These are phyloP conservation scores for Drosophila emarginata DNA, from an alignment of 2,888 invertebrate species.

Conservation along the genomic window DNA sequence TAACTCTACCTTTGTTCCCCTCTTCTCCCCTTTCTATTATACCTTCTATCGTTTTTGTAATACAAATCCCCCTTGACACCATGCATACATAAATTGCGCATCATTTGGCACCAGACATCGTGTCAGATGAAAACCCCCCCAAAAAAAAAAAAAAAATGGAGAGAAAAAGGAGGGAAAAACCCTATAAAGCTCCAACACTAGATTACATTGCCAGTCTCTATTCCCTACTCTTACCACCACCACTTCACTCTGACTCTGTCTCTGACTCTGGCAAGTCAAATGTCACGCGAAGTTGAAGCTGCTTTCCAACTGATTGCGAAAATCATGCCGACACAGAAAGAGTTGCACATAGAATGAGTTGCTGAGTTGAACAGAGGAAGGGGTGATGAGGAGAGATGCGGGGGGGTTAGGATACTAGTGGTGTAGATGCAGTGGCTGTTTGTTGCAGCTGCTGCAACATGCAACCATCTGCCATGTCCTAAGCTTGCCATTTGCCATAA, in stretches of 20 bases:
- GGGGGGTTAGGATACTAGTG: background rate
- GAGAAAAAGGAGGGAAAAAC: background rate
- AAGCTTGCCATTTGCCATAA: constrained; percentile 36
- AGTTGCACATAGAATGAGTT: constrained; percentile 31
- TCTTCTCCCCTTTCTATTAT: background rate
- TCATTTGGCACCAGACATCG: constrained; percentile 42
- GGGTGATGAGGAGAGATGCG: constrained; percentile 13
- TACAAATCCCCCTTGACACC: constrained; percentile 16
- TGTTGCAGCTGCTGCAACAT: constrained; percentile 42
- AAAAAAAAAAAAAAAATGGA: constrained; percentile 35
- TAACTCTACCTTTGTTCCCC: background rate
- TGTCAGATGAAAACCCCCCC: constrained; percentile 69
- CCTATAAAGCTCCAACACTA: constrained; percentile 22
- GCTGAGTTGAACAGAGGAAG: too few relatives aligned
- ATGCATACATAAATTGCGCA: constrained; percentile 34
- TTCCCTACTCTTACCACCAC: background rate
- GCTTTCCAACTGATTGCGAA: constrained; percentile 71
- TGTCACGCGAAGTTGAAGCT: constrained; percentile 61
- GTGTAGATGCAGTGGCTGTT: constrained; percentile 30
- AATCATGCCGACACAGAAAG: constrained; percentile 56
- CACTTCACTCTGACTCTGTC: background rate
- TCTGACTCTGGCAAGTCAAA: constrained; percentile 49
- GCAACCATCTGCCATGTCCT: constrained; percentile 39
- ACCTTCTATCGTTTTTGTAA: background rate
- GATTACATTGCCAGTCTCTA: constrained; percentile 24